phyloP scores from a whole-genome alignment of 2,113 vertebrate genomes.

The Rhinolophus sinicus region DNA sequence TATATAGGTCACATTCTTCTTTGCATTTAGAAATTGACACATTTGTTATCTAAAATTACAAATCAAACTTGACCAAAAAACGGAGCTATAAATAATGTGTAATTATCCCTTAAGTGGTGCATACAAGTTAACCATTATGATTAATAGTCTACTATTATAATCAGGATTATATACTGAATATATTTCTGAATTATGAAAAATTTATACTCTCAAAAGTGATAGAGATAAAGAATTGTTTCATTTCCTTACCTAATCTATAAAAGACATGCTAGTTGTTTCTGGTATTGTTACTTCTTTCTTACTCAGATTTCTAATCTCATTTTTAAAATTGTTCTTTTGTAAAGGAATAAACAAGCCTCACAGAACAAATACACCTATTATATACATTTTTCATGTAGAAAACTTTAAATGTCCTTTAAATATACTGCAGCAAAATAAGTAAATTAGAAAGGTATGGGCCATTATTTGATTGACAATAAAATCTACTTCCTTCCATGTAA shows the following conservation, averaged over 20 bases:
- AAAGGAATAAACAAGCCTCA: not conserved
- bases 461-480: not conserved
- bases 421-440: not conserved
- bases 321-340: not conserved
- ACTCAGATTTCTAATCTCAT: constrained; percentile 6
- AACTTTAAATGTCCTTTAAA: not conserved
- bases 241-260: constrained; percentile 20
- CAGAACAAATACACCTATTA: not conserved
- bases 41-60: constrained; percentile 14
- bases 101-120: not conserved
- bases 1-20: not conserved
- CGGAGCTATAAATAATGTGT: not conserved
- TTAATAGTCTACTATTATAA: not conserved
- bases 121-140: not conserved
- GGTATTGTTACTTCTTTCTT: not conserved
- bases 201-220: not conserved
- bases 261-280: not conserved
- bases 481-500: not conserved
- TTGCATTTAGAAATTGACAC: not conserved
- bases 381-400: constrained; percentile 19
- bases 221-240: constrained; percentile 3
- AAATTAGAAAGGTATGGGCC: not conserved
- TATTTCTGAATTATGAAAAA: constrained; percentile 41
- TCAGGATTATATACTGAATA: not conserved
- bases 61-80: not conserved